phyloP scores from a whole-genome alignment of 2,888 invertebrate genomes.

The Athalia rosae region DNA sequence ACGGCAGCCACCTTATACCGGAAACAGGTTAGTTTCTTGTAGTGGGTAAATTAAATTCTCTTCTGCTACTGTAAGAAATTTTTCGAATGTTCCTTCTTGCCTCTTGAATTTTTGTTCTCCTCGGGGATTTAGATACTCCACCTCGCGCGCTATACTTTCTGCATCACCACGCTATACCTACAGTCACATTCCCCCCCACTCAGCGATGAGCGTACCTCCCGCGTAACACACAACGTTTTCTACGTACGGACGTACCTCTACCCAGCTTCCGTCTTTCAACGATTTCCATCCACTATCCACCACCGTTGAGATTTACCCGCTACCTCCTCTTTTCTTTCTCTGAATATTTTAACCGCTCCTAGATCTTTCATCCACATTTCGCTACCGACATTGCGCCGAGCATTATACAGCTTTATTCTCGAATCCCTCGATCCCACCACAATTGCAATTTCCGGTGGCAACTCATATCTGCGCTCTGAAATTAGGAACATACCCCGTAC shows the following conservation, averaged over 20 bases:
- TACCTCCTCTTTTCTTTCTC: neutral
- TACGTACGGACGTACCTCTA: neutral
- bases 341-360: conserved; percentile 24
- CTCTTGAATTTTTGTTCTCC: conserved; percentile 52
- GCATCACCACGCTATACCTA: neutral
- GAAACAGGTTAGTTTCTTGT: conserved; percentile 64
- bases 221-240: conserved; percentile 7
- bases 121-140: neutral
- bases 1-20: conserved; percentile 18
- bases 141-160: neutral
- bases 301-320: conserved; percentile 15
- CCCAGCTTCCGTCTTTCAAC: conserved; percentile 12
- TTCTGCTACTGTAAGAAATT: conserved; percentile 51
- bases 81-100: conserved; percentile 57
- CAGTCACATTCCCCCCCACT: neutral
- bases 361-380: neutral
- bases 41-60: conserved; percentile 64
- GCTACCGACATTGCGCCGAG: neutral
- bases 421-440: neutral
- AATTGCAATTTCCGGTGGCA: neutral
- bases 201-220: neutral
- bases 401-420: neutral
- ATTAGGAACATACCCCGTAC: no score
- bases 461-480: no score
- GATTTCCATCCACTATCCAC: conserved; percentile 11